Evolutionary conservation across 2,113 vertebrate species (phyloP).

Genomic region (Synodontis membranacea): DNA sequence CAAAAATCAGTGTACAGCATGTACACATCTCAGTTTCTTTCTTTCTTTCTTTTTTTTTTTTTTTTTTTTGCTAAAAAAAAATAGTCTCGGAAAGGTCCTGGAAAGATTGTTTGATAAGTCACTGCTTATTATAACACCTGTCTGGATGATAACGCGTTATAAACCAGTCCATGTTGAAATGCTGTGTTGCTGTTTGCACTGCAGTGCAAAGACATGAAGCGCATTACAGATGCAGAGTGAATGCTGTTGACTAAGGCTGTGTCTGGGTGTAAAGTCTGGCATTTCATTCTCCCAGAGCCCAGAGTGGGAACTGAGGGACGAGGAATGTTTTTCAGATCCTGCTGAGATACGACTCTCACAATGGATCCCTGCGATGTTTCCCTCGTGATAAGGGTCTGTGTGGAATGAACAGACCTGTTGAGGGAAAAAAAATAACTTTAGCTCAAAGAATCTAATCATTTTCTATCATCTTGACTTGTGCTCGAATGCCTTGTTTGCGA

Average conservation of each 20-base stretch:
- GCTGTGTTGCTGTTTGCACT: background rate
- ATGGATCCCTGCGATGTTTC: conserved; percentile 9
- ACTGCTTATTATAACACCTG: background rate
- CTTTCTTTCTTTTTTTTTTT: background rate
- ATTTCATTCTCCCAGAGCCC: conserved; percentile 28
- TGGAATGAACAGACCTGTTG: background rate
- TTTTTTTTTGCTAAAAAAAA: too few species aligned
- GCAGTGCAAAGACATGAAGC: background rate
- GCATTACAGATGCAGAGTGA: conserved; percentile 26
- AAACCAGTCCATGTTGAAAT: background rate
- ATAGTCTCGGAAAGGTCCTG: background rate
- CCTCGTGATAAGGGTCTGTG: background rate
- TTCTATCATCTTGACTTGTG: background rate
- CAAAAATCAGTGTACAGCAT: background rate
- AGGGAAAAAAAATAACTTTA: background rate
- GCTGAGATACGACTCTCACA: conserved; percentile 36
- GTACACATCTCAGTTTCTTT: background rate
- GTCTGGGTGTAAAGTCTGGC: conserved; percentile 13
- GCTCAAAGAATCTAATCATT: background rate
- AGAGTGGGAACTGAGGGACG: conserved; percentile 28
- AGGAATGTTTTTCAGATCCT: conserved; percentile 37
- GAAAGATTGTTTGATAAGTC: background rate
- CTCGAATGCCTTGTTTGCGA: conserved; percentile 18
- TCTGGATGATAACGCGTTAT: background rate
- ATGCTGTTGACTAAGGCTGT: background rate